A percentile compares a stretch with the other conserved stretches of the same genome.
These are phyloP conservation scores for Hipposideros larvatus DNA, from an alignment of 2,797 vertebrate genomes.

Conservation along the genomic window DNA sequence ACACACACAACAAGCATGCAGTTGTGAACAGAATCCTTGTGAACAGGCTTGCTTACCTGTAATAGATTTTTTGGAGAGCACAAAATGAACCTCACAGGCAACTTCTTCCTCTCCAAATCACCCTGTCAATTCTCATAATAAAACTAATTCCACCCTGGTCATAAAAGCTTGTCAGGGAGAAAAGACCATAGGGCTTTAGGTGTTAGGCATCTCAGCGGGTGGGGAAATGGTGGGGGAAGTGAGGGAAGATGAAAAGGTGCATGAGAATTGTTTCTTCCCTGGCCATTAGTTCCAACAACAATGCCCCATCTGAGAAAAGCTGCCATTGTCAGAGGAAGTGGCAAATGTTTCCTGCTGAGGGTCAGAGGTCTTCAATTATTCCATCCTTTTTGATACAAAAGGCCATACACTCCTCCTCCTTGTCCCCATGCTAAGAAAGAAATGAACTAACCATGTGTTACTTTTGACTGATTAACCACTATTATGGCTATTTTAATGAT, in stretches of 20 bases:
- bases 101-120: constrained; percentile 19
- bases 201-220: neutral
- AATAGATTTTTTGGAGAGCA: neutral
- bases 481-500: constrained; percentile 3
- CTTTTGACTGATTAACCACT: constrained; percentile 25
- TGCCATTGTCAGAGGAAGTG: constrained; percentile 41
- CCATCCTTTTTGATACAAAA: constrained; percentile 52
- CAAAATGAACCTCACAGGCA: neutral
- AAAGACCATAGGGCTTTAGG: neutral
- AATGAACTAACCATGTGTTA: constrained; percentile 21
- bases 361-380: constrained; percentile 68
- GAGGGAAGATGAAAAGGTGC: neutral
- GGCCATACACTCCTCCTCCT: neutral
- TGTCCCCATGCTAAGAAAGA: constrained; percentile 51
- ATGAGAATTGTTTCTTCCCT: constrained; percentile 41
- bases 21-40: neutral
- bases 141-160: constrained; percentile 34
- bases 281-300: constrained; percentile 35
- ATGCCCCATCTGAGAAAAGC: neutral
- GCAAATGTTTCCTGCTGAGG: constrained; percentile 54
- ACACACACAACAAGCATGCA: accelerated
- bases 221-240: neutral
- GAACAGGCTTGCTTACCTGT: neutral
- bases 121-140: constrained; percentile 1
- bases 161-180: neutral